These are phyloP conservation scores for Colistium nudipinnis DNA, from an alignment of 2,113 vertebrate genomes.

Conservation along the genomic window DNA sequence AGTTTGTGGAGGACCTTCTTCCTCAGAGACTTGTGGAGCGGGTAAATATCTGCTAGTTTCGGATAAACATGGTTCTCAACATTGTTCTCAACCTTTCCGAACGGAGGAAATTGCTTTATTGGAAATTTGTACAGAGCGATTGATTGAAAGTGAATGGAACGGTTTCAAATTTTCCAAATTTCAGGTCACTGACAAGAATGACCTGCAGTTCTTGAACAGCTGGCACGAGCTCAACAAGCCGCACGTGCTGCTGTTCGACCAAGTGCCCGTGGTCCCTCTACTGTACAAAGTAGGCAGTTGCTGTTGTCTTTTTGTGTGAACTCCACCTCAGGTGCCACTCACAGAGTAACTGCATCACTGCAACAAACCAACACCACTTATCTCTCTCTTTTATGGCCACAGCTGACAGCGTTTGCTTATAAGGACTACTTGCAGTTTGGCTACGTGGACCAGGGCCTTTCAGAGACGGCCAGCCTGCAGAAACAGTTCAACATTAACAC, in stretches of 20 bases:
- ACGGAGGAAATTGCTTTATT: not conserved
- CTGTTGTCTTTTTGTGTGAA: not conserved
- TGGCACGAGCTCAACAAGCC: conserved; percentile 96
- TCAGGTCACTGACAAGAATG: conserved; percentile 94
- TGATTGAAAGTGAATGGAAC: not conserved
- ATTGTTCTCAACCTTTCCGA: not conserved
- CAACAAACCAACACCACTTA: not conserved
- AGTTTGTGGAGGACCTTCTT: conserved; percentile 94
- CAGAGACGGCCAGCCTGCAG: conserved; percentile 85
- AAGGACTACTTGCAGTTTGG: conserved; percentile 94
- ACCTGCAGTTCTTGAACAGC: conserved; percentile 87
- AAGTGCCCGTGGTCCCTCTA: conserved; percentile 85
- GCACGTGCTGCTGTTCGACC: conserved; percentile 93
- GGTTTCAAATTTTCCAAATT: not conserved
- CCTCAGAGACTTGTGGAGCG: conserved; percentile 92
- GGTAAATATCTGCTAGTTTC: conserved; percentile 83
- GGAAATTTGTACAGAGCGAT: not conserved
- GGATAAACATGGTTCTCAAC: no score
- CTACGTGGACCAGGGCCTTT: conserved; percentile 88
- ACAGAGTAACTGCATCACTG: not conserved
- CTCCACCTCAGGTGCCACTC: not conserved
- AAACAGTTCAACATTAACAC: conserved; percentile 90
- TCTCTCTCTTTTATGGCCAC: conserved; percentile 14
- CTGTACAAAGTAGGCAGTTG: conserved; percentile 85
- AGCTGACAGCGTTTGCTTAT: conserved; percentile 93